phyloP scores from a whole-genome alignment of 2,888 invertebrate genomes.

The Pyrocoelia pectoralis region DNA sequence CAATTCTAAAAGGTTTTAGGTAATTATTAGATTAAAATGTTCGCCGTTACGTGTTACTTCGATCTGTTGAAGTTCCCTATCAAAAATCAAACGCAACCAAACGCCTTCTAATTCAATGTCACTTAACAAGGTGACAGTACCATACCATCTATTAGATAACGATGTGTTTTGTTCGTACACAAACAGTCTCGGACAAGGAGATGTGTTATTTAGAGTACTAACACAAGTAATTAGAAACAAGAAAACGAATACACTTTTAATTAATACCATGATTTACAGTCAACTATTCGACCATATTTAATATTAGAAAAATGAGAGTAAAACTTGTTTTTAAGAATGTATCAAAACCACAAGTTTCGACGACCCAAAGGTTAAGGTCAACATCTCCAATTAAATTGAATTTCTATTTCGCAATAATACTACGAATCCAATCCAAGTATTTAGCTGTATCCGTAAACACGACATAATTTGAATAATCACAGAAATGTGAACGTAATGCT shows the following conservation, averaged over 20 bases:
- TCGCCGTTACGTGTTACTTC: no score
- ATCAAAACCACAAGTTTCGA: neutral
- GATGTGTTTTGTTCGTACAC: conserved; percentile 62
- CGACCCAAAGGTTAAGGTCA: conserved; percentile 1
- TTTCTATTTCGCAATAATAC: conserved; percentile 17
- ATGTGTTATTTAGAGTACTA: conserved; percentile 42
- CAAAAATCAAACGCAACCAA: conserved; percentile 63
- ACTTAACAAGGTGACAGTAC: conserved; percentile 63
- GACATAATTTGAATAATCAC: conserved; percentile 68
- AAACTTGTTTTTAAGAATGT: neutral
- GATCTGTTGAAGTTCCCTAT: conserved; percentile 24
- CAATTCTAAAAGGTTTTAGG: conserved; percentile 60
- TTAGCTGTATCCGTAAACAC: conserved; percentile 70
- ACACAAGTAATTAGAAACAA: neutral
- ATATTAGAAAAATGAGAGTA: no score
- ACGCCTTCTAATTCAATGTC: conserved; percentile 62
- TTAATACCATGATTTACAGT: neutral
- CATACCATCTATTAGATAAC: conserved; percentile 69
- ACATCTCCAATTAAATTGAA: neutral
- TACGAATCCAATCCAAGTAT: conserved; percentile 62
- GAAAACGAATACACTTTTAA: neutral
- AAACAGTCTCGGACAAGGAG: conserved; percentile 67
- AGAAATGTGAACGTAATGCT: conserved; percentile 65
- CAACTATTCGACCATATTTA: no score
- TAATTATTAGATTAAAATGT: no score